Evolutionary conservation across 2,113 vertebrate species (phyloP).

Genomic region (Lethenteron reissneri): DNA sequence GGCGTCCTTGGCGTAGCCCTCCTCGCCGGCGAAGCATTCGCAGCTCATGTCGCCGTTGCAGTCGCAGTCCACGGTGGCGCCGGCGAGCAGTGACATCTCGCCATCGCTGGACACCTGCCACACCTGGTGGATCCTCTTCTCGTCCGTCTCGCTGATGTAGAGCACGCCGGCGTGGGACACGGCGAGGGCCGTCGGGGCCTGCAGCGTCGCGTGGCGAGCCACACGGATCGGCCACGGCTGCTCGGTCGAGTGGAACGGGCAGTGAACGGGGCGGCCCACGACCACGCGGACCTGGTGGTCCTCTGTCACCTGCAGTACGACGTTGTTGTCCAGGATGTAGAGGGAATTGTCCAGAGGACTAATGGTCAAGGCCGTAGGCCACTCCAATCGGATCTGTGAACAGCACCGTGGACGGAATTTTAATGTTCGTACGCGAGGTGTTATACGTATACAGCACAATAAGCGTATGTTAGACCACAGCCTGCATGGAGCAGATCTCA

Average conservation of each 20-base stretch:
- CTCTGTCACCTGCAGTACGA: constrained; percentile 75
- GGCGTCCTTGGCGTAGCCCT: constrained; percentile 89
- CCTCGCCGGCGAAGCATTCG: constrained; percentile 79
- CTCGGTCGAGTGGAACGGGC: constrained; percentile 17
- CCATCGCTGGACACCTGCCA: constrained; percentile 74
- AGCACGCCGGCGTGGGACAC: constrained; percentile 68
- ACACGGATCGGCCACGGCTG: constrained; percentile 49
- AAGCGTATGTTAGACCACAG: too few species aligned
- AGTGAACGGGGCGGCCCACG: constrained; percentile 65
- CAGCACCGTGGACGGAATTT: too few species aligned
- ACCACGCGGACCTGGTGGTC: constrained; percentile 78
- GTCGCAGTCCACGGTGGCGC: constrained; percentile 65
- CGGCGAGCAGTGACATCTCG: constrained; percentile 73
- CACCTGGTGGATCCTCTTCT: constrained; percentile 78
- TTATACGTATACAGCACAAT: too few species aligned
- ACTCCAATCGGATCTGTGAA: constrained; percentile 68
- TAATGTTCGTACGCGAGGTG: too few species aligned
- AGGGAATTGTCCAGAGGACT: constrained; percentile 96
- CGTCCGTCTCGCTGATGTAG: constrained; percentile 75
- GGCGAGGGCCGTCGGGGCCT: constrained; percentile 59
- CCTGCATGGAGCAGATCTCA: too few species aligned
- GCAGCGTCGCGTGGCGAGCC: constrained; percentile 57
- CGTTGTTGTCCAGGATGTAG: constrained; percentile 77
- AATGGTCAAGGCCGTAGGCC: constrained; percentile 81
- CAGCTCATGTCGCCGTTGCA: constrained; percentile 95